A percentile compares a stretch with the other conserved stretches of the same genome.
Conservation (phyloP, 2,888 invertebrate species). For the Mesochorus sp. region DNA sequence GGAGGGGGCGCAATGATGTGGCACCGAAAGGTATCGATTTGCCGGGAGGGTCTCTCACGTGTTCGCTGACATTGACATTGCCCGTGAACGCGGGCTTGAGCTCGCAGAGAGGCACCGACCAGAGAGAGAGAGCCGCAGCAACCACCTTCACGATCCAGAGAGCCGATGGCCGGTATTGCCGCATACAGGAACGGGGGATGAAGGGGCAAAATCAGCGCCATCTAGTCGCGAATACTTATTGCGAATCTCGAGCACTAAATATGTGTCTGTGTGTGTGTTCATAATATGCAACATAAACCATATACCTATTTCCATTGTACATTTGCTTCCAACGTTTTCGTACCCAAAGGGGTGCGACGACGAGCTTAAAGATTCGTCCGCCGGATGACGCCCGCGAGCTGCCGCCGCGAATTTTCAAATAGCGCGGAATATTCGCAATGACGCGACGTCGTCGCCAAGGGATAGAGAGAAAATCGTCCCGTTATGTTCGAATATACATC, state of each 20-base stretch:
- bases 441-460: background rate
- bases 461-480: slow-evolving; percentile 17
- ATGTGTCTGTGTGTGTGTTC: background rate
- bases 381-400: slow-evolving; percentile 71
- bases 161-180: slow-evolving; percentile 42
- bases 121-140: slow-evolving; percentile 19
- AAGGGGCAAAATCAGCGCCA: slow-evolving; percentile 57
- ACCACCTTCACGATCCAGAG: slow-evolving; percentile 43
- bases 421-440: background rate
- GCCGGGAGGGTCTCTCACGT: slow-evolving; percentile 77
- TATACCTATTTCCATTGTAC: background rate
- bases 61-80: slow-evolving; percentile 82
- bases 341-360: slow-evolving; percentile 69
- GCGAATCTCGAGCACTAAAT: slow-evolving; percentile 7
- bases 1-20: slow-evolving; percentile 63
- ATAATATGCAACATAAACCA: background rate
- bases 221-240: slow-evolving; percentile 51
- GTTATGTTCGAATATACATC: slow-evolving; percentile 46
- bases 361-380: slow-evolving; percentile 66
- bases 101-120: slow-evolving; percentile 11
- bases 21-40: slow-evolving; percentile 80
- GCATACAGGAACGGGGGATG: slow-evolving; percentile 31
- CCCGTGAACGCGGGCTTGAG: slow-evolving; percentile 66
- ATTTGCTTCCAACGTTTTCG: background rate
- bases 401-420: slow-evolving; percentile 20